Evolutionary conservation across 2,888 invertebrate genomes (phyloP).

Genomic region (Mellilla xanthometata): DNA sequence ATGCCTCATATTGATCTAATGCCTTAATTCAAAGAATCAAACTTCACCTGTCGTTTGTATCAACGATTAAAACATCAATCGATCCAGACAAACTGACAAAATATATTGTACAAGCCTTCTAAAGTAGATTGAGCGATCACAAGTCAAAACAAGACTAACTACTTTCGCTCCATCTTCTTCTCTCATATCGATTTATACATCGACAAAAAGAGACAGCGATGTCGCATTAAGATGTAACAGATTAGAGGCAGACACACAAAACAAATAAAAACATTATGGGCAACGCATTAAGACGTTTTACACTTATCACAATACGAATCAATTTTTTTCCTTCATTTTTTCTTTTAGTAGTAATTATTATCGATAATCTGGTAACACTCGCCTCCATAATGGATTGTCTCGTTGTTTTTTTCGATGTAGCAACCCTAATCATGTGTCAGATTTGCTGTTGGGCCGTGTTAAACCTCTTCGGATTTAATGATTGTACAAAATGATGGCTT

Average conservation of each 20-base stretch:
- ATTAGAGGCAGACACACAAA: constrained; percentile 61
- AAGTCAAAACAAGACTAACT: constrained; percentile 53
- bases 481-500: constrained; percentile 63
- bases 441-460: constrained; percentile 57
- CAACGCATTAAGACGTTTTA: constrained; percentile 78
- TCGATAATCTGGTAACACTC: constrained; percentile 81
- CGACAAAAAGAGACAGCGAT: constrained; percentile 46
- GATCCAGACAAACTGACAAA: constrained; percentile 60
- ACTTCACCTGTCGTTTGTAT: constrained; percentile 53
- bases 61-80: constrained; percentile 60
- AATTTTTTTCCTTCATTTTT: constrained; percentile 48
- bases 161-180: constrained; percentile 43
- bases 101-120: constrained; percentile 45
- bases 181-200: constrained; percentile 23
- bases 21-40: constrained; percentile 36
- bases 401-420: constrained; percentile 68
- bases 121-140: constrained; percentile 66
- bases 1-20: constrained; percentile 17
- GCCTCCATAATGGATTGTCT: constrained; percentile 70
- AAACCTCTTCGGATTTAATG: constrained; percentile 61
- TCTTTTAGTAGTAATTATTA: constrained; percentile 74
- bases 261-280: constrained; percentile 77
- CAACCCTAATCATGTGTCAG: constrained; percentile 81
- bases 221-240: constrained; percentile 64
- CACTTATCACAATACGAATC: constrained; percentile 58